Conservation (phyloP, 92 coral and sea anemone species). For the Paramuricea clavata region DNA sequence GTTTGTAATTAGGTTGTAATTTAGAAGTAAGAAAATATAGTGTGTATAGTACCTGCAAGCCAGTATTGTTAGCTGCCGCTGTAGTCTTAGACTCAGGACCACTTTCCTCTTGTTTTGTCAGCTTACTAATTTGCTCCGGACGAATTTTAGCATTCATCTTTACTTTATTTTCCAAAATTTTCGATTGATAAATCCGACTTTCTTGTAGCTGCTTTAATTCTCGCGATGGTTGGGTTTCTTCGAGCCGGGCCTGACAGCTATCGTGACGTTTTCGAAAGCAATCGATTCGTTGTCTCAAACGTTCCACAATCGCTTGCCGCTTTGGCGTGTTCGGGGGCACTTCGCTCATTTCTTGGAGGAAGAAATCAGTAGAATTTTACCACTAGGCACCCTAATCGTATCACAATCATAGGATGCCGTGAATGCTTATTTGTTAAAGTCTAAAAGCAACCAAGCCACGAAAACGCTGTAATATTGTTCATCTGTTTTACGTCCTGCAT, state of each 20-base stretch:
- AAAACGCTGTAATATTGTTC: slow-evolving; percentile 51
- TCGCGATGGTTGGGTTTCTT: slow-evolving; percentile 77
- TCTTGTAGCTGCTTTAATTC: slow-evolving; percentile 85
- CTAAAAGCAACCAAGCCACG: slow-evolving; percentile 22
- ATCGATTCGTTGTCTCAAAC: slow-evolving; percentile 86
- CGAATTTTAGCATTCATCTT: slow-evolving; percentile 63
- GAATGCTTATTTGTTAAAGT: slow-evolving; percentile 44
- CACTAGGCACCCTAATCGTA: slow-evolving; percentile 37
- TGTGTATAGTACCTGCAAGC: slow-evolving; percentile 43
- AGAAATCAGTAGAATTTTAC: slow-evolving; percentile 15
- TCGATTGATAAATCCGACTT: slow-evolving; percentile 74
- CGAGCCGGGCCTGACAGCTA: slow-evolving; percentile 83
- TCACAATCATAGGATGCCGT: slow-evolving; percentile 41
- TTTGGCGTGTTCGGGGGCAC: slow-evolving; percentile 80
- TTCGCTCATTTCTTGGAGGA: slow-evolving; percentile 72
- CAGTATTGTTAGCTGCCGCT: slow-evolving; percentile 36
- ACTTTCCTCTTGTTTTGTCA: slow-evolving; percentile 43
- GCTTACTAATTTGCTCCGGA: slow-evolving; percentile 41
- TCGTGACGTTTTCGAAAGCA: slow-evolving; percentile 84
- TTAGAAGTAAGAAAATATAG: neutral
- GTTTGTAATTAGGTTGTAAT: slow-evolving; percentile 43
- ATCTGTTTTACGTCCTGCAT: slow-evolving; percentile 47
- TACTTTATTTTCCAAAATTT: slow-evolving; percentile 80
- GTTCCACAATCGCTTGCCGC: slow-evolving; percentile 90
- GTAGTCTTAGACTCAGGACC: slow-evolving; percentile 13